Evolutionary conservation across 1,140 invertebrate species (phyloP).

Genomic region (Leptopilina boulardi): DNA sequence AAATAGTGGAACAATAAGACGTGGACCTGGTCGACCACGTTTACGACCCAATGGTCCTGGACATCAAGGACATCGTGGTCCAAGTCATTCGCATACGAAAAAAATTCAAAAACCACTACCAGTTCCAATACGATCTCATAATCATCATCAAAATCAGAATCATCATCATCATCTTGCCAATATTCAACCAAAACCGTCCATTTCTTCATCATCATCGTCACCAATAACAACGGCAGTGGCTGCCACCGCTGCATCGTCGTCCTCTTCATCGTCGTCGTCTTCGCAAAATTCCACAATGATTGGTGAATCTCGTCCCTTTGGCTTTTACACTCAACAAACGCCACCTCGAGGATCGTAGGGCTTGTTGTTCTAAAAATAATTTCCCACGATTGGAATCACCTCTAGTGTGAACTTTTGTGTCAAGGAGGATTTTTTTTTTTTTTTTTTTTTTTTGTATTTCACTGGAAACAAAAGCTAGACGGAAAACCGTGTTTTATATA

Average conservation of each 20-base stretch:
- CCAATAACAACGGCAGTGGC: too few species aligned
- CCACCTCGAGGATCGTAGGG: constrained; percentile 45
- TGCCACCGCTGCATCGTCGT: constrained; percentile 47
- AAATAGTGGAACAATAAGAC: constrained; percentile 73
- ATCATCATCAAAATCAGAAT: too few species aligned
- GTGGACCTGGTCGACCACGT: constrained; percentile 87
- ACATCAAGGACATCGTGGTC: constrained; percentile 77
- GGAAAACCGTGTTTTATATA: constrained; percentile 13
- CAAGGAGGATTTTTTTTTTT: not conserved
- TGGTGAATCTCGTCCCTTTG: constrained; percentile 66
- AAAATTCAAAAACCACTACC: constrained; percentile 70
- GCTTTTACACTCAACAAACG: constrained; percentile 72
- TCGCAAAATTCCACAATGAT: constrained; percentile 45
- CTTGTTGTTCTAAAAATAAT: constrained; percentile 6
- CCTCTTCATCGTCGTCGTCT: constrained; percentile 57
- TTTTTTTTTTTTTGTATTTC: too few species aligned
- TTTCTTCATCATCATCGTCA: constrained; percentile 44
- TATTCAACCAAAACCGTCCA: constrained; percentile 52
- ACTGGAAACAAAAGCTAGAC: too few species aligned
- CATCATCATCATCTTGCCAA: constrained; percentile 61
- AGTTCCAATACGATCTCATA: constrained; percentile 70
- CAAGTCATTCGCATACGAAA: constrained; percentile 68
- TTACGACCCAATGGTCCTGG: constrained; percentile 80
- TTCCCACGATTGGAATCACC: not conserved
- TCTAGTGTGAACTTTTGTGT: too few species aligned